Percentiles rank a stretch among this genome's conserved stretches.
These are phyloP conservation scores for Lapara coniferarum DNA, from an alignment of 2,888 invertebrate genomes.

Conservation along the genomic window DNA sequence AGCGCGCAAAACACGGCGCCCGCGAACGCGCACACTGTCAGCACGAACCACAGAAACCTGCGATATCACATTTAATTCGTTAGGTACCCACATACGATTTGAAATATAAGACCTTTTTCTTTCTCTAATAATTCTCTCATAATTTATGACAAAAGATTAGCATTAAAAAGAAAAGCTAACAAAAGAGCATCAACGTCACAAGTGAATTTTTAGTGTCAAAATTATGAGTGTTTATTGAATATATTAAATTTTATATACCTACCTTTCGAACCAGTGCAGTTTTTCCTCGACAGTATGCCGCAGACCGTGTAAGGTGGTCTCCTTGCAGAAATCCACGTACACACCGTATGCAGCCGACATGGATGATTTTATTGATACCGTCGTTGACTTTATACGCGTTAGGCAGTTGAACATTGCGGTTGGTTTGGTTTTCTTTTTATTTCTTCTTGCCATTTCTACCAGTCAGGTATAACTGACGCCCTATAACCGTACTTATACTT, in stretches of 20 bases:
- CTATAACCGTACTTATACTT: too few species aligned
- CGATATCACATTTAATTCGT: neutral
- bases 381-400: constrained; percentile 59
- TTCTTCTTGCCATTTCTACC: constrained; percentile 38
- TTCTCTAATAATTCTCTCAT: neutral
- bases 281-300: constrained; percentile 73
- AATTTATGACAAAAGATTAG: neutral
- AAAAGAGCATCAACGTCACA: constrained; percentile 23
- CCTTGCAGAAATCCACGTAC: constrained; percentile 69
- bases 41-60: constrained; percentile 66
- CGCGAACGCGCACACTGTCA: constrained; percentile 62
- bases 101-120: neutral
- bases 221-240: constrained; percentile 19
- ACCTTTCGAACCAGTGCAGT: constrained; percentile 74
- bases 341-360: constrained; percentile 48
- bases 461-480: neutral
- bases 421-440: constrained; percentile 40
- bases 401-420: constrained; percentile 68
- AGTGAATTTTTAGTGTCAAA: constrained; percentile 25
- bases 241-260: constrained; percentile 49
- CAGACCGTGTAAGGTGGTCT: constrained; percentile 74
- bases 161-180: neutral
- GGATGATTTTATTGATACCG: constrained; percentile 49
- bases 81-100: too few species aligned
- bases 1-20: constrained; percentile 72